Evolutionary conservation across 1,140 invertebrate genomes (phyloP).

Genomic region (Sipha flava): DNA sequence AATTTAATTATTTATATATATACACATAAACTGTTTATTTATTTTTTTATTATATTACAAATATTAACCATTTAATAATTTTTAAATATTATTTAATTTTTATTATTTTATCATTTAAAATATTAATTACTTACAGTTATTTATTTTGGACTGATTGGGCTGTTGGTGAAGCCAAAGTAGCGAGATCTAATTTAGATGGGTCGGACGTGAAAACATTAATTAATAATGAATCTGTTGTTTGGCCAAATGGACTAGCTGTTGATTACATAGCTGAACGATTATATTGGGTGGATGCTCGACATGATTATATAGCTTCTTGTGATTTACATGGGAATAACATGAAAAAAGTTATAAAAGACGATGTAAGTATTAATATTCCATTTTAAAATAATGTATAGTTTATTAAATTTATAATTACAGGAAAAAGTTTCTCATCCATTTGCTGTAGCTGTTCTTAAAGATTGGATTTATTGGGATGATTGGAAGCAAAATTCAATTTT

Average conservation of each 20-base stretch:
- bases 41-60: too few relatives aligned
- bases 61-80: too few relatives aligned
- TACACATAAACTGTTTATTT: too few relatives aligned
- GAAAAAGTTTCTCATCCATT: slow-evolving; percentile 67
- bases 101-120: neutral
- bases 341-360: slow-evolving; percentile 56
- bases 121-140: slow-evolving; percentile 46
- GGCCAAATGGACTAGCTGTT: slow-evolving; percentile 82
- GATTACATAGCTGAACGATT: slow-evolving; percentile 72
- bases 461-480: slow-evolving; percentile 87
- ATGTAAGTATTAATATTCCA: slow-evolving; percentile 44
- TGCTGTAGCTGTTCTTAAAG: slow-evolving; percentile 73
- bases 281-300: slow-evolving; percentile 78
- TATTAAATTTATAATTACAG: slow-evolving; percentile 36
- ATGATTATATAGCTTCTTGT: slow-evolving; percentile 76
- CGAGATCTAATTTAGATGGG: slow-evolving; percentile 78
- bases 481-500: slow-evolving; percentile 72
- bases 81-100: too few relatives aligned
- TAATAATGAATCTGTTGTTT: slow-evolving; percentile 53
- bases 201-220: slow-evolving; percentile 61
- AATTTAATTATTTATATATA: too few relatives aligned
- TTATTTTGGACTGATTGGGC: slow-evolving; percentile 94
- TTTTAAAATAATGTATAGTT: neutral
- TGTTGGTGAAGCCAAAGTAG: slow-evolving; percentile 62
- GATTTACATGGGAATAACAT: slow-evolving; percentile 74